These are phyloP conservation scores for Cherax destructor DNA, from an alignment of 1,140 invertebrate genomes.

Conservation along the genomic window DNA sequence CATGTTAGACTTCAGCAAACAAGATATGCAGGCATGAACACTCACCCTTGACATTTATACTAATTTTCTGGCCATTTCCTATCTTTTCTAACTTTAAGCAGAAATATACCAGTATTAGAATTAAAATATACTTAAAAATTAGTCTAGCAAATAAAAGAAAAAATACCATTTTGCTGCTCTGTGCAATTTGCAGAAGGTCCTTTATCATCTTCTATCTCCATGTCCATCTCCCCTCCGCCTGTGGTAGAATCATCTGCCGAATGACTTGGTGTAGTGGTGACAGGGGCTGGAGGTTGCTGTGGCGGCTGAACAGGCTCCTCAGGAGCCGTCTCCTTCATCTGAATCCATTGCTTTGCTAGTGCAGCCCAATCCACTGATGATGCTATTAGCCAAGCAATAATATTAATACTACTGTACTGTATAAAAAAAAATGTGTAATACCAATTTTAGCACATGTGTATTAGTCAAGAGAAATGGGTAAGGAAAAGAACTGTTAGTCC, in stretches of 20 bases:
- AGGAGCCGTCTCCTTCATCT: conserved; percentile 86
- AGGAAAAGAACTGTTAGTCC: no score
- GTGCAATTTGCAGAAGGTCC: conserved; percentile 36
- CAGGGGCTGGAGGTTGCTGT: conserved; percentile 71
- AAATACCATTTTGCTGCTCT: conserved; percentile 75
- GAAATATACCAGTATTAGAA: no score
- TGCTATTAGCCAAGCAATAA: conserved; percentile 7
- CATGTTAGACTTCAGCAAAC: no score
- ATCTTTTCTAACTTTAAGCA: no score
- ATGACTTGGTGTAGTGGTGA: conserved; percentile 74
- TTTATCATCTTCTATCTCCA: conserved; percentile 87
- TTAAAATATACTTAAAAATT: neutral
- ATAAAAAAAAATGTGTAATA: neutral
- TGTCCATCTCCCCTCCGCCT: conserved; percentile 87
- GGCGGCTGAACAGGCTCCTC: conserved; percentile 7
- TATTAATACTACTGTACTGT: neutral
- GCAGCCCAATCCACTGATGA: conserved; percentile 93
- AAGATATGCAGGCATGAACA: no score
- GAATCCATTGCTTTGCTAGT: conserved; percentile 97
- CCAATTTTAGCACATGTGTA: neutral
- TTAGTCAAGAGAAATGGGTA: no score
- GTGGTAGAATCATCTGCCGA: conserved; percentile 65
- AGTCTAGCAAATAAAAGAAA: neutral
- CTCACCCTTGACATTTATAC: no score
- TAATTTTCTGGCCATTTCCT: no score